Evolutionary conservation across 1,140 invertebrate genomes (phyloP).

Genomic region (Brachionus asplanchnoidis): DNA sequence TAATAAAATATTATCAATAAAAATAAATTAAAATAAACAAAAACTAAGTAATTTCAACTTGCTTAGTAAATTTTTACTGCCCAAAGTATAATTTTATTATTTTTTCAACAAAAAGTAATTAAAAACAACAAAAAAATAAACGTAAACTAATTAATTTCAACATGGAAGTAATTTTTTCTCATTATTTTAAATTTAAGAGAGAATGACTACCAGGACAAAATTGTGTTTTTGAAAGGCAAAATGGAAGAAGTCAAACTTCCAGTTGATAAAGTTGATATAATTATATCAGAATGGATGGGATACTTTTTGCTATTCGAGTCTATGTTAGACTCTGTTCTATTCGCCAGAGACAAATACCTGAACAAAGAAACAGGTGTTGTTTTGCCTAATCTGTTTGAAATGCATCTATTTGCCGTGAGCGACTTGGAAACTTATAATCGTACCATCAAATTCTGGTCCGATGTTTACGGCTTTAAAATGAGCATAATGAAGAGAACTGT

Average conservation of each 20-base stretch:
- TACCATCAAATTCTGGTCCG: conserved; percentile 21
- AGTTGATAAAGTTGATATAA: conserved; percentile 54
- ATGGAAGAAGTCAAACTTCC: conserved; percentile 54
- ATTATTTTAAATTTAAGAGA: conserved; percentile 49
- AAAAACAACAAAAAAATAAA: no score
- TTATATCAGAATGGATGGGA: conserved; percentile 59
- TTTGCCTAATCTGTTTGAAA: conserved; percentile 52
- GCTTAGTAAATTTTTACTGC: no score
- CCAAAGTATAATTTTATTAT: no score
- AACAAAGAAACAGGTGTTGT: conserved; percentile 48
- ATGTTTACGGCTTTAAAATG: conserved; percentile 42
- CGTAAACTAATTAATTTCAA: no score
- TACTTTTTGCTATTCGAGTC: conserved; percentile 58
- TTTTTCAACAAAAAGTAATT: no score
- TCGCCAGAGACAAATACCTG: conserved; percentile 52
- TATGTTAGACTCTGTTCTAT: conserved; percentile 57
- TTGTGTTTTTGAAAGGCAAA: conserved; percentile 55
- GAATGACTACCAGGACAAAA: conserved; percentile 52
- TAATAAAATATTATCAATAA: no score
- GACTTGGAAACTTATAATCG: conserved; percentile 47
- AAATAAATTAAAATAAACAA: no score
- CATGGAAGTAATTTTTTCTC: no score
- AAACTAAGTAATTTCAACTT: no score
- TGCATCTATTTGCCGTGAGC: conserved; percentile 48
- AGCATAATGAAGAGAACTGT: neutral